phyloP scores from a whole-genome alignment of 2,797 vertebrate genomes.

The Typhlichthys eigenmanni region DNA sequence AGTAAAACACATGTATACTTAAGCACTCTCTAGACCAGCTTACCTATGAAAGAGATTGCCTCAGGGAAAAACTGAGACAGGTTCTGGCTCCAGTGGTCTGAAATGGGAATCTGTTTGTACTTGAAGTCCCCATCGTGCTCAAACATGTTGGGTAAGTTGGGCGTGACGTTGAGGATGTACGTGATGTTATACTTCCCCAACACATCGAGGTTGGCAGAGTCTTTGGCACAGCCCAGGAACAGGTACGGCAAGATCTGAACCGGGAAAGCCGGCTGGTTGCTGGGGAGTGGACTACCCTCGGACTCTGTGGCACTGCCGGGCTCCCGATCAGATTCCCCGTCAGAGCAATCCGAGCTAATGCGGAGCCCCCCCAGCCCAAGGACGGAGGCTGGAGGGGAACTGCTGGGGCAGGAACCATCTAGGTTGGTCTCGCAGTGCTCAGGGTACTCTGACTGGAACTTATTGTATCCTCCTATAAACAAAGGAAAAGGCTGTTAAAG shows the following conservation, averaged over 20 bases:
- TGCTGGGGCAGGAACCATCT: conserved; percentile 90
- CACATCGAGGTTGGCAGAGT: conserved; percentile 94
- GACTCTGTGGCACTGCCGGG: conserved; percentile 95
- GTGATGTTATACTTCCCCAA: conserved; percentile 96
- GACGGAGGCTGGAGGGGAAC: conserved; percentile 89
- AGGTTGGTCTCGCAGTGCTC: conserved; percentile 95
- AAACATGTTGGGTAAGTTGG: conserved; percentile 99
- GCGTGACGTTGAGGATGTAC: conserved; percentile 98
- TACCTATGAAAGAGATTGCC: conserved; percentile 98
- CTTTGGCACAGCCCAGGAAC: conserved; percentile 98
- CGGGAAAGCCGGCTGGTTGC: conserved; percentile 94
- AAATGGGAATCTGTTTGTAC: conserved; percentile 99
- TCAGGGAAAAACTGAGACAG: conserved; percentile 98
- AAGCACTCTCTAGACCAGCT: conserved; percentile 56
- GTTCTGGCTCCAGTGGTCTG: conserved; percentile 99
- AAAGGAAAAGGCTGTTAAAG: background rate
- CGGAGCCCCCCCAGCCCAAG: conserved; percentile 92
- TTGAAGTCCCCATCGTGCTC: conserved; percentile 95
- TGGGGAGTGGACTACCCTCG: conserved; percentile 90
- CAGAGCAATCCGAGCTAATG: conserved; percentile 95
- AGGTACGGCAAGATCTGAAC: conserved; percentile 98
- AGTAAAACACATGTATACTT: background rate
- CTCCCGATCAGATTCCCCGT: conserved; percentile 93
- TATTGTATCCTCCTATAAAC: conserved; percentile 87
- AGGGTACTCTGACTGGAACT: conserved; percentile 93